Evolutionary conservation across 2,888 invertebrate species (phyloP), one percentile per base, ranked within the genome.

Genomic region (Aproaerema taeniolella): DNA sequence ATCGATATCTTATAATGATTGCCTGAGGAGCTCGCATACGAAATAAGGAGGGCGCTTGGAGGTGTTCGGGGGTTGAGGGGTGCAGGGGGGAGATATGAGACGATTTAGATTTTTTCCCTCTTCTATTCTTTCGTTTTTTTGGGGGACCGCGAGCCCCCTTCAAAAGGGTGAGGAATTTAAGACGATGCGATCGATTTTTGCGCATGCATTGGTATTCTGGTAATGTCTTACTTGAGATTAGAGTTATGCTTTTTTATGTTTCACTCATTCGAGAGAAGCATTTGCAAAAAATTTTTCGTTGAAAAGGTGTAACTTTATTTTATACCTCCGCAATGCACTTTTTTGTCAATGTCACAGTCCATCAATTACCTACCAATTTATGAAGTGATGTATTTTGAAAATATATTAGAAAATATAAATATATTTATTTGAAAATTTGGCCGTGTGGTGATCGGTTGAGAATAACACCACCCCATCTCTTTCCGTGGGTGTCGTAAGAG

Each of bases 1-100:
- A 87, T 87, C 87, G 87, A 87, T 87, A 87, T 79, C 77, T 86
- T 83, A 83, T 87, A 87, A 87, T 87, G 87, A 87, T 87, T 85
- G 85, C 83, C 77, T 70, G 77, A 86, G 86, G 80, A 85, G 75
- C 85, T 86, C 83, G 87, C 86, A 87, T 87, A 87, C 87, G 85
- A 86, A 87, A 87, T 87, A 85, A 87, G 87, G 82, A 83, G 83
- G 87, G 81, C 74, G 79, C 77, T 73, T 75, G 67, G 77, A 80
- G 83, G 86, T 85, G 82, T 82, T 74, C 76, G 78, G 73, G 78
- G 67, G 61, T 61, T 53, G 62, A 54, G 59, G 56, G 58, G 57
- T 61, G 41, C 47, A 48, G 67, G 69, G 72, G 77, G 75, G 71
- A 79, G 83, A 85, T 86, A 86, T 86, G 86, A 86, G 86, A 86